Conservation (phyloP, 2,888 invertebrate genomes). For the Branchinecta sandiegonensis region DNA sequence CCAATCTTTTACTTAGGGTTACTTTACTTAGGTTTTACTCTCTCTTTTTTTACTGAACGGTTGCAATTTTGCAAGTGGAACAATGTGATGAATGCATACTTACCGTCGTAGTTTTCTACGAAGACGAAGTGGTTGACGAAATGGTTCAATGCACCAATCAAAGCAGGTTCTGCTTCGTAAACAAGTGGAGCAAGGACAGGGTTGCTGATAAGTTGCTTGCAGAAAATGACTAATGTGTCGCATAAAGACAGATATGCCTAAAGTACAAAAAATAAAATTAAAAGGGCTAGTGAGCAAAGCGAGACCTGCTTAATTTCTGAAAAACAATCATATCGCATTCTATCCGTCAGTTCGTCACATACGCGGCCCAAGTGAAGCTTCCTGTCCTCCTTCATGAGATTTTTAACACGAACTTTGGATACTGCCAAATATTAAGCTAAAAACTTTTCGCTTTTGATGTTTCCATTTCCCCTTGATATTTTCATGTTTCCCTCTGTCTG, state of each 20-base stretch:
- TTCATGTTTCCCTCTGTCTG: no score
- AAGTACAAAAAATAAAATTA: conserved; percentile 24
- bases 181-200: conserved; percentile 43
- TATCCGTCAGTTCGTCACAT: no score
- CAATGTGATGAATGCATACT: conserved; percentile 25
- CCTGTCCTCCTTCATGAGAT: no score
- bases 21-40: no score
- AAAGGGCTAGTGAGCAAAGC: conserved; percentile 11
- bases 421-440: no score
- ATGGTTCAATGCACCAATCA: conserved; percentile 66
- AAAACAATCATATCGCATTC: not conserved
- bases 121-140: conserved; percentile 91
- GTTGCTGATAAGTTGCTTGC: conserved; percentile 52
- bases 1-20: no score
- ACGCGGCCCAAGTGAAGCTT: no score
- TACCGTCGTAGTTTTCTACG: conserved; percentile 76
- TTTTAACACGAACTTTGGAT: no score
- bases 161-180: conserved; percentile 59
- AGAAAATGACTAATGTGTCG: conserved; percentile 84
- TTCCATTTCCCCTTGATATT: no score
- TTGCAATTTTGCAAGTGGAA: no score
- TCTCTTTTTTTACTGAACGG: no score
- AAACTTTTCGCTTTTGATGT: no score
- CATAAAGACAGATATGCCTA: conserved; percentile 89
- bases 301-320: not conserved